Conservation (phyloP, 2,113 vertebrate species). For the Theristicus caerulescens region DNA sequence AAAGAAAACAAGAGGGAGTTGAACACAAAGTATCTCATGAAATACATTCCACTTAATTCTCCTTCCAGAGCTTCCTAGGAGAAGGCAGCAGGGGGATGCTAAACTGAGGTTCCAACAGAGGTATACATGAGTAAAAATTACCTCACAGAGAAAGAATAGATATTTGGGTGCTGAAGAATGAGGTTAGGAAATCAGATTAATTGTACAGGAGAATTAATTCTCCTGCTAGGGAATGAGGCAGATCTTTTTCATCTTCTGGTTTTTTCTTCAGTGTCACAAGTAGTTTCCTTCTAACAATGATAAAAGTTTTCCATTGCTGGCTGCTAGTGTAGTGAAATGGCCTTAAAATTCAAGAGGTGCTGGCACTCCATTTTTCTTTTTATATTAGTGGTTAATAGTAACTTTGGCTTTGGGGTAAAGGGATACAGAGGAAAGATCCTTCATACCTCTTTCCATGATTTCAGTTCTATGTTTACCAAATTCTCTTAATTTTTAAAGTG, state of each 20-base stretch:
- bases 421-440: background rate
- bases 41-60: background rate
- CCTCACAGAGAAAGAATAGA: background rate
- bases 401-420: background rate
- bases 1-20: background rate
- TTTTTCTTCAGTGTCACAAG: background rate
- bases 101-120: background rate
- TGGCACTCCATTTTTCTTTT: background rate
- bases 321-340: background rate
- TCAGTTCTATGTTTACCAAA: slow-evolving; percentile 6
- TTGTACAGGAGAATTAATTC: background rate
- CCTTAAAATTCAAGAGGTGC: slow-evolving; percentile 1
- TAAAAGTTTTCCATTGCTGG: background rate
- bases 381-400: background rate
- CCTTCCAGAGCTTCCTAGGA: background rate
- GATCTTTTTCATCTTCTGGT: background rate
- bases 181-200: background rate
- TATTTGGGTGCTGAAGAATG: background rate
- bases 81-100: background rate
- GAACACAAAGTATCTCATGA: background rate
- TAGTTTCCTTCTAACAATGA: background rate
- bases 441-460: background rate
- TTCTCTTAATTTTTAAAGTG: background rate
- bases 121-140: background rate
- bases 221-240: background rate